These are phyloP conservation scores for Papilio polytes DNA, from an alignment of 1,140 invertebrate species.

Conservation along the genomic window DNA sequence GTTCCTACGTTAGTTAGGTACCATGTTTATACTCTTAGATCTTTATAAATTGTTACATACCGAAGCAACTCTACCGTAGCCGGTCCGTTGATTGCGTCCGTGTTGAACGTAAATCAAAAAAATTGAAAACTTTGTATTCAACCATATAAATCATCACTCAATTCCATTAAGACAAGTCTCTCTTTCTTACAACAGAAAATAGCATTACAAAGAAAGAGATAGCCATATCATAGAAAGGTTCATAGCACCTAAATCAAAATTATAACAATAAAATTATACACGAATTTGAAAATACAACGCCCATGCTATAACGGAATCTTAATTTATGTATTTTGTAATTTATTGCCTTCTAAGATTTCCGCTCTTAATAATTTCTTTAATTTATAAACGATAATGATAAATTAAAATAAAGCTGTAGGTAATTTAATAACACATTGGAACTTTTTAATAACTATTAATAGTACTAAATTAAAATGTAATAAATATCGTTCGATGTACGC, in stretches of 20 bases:
- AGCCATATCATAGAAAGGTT: slow-evolving; percentile 28
- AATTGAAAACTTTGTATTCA: slow-evolving; percentile 42
- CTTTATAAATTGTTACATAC: neutral
- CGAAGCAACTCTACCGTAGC: slow-evolving; percentile 18
- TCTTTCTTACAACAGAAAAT: neutral
- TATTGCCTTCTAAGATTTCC: neutral
- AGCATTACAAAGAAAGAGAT: slow-evolving; percentile 17
- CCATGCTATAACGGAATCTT: slow-evolving; percentile 2
- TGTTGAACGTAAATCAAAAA: slow-evolving; percentile 46
- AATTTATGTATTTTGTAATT: slow-evolving; percentile 26
- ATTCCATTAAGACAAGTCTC: slow-evolving; percentile 41
- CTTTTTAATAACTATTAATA: slow-evolving; percentile 9
- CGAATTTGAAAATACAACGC: slow-evolving; percentile 12
- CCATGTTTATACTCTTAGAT: neutral
- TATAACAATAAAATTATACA: slow-evolving; percentile 37
- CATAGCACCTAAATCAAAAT: slow-evolving; percentile 25
- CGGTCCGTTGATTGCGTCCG: slow-evolving; percentile 42
- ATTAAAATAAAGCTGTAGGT: slow-evolving; percentile 27
- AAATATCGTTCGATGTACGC: neutral
- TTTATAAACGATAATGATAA: slow-evolving; percentile 23
- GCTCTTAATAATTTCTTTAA: slow-evolving; percentile 22
- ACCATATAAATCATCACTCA: slow-evolving; percentile 43
- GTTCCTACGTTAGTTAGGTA: too few species aligned
- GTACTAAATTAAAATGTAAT: neutral
- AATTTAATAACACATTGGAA: slow-evolving; percentile 10